Conservation (phyloP, 2,888 invertebrate genomes). For the Thymelicus acteon region DNA sequence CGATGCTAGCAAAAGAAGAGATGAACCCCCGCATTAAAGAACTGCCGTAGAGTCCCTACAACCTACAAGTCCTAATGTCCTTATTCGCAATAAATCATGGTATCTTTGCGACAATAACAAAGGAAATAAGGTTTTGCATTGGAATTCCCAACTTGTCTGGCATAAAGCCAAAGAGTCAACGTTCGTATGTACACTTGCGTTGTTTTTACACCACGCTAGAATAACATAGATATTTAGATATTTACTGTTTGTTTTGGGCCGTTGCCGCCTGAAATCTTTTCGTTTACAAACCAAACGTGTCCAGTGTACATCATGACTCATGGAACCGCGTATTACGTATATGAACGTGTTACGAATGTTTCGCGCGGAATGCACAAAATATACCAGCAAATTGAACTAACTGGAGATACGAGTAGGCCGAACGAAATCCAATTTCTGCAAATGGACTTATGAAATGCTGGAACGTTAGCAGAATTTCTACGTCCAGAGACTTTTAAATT, state of each 20-base stretch:
- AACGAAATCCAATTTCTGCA: constrained; percentile 37
- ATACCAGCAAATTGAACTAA: constrained; percentile 34
- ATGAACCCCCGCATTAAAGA: neutral
- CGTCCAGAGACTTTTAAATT: constrained; percentile 19
- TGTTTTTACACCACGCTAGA: constrained; percentile 61
- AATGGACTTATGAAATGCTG: constrained; percentile 32
- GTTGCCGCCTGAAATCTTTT: constrained; percentile 56
- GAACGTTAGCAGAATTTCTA: constrained; percentile 27
- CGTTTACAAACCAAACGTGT: constrained; percentile 53
- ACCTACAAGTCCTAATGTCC: neutral
- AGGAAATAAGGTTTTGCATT: constrained; percentile 62
- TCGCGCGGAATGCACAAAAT: constrained; percentile 34
- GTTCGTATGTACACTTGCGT: constrained; percentile 31
- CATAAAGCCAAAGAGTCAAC: constrained; percentile 33
- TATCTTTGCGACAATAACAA: constrained; percentile 59
- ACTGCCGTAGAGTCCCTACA: neutral
- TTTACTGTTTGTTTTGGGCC: constrained; percentile 59
- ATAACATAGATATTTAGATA: constrained; percentile 48
- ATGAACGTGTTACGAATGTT: constrained; percentile 33
- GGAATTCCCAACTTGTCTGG: constrained; percentile 39
- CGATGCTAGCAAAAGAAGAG: neutral
- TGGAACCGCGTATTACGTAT: constrained; percentile 28
- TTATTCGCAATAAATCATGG: constrained; percentile 29
- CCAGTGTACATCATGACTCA: constrained; percentile 38
- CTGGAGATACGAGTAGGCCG: constrained; percentile 30